A percentile compares a stretch with the other conserved stretches of the same genome.
These are phyloP conservation scores for Alligator mississippiensis DNA, from an alignment of 2,113 vertebrate species.

Conservation along the genomic window DNA sequence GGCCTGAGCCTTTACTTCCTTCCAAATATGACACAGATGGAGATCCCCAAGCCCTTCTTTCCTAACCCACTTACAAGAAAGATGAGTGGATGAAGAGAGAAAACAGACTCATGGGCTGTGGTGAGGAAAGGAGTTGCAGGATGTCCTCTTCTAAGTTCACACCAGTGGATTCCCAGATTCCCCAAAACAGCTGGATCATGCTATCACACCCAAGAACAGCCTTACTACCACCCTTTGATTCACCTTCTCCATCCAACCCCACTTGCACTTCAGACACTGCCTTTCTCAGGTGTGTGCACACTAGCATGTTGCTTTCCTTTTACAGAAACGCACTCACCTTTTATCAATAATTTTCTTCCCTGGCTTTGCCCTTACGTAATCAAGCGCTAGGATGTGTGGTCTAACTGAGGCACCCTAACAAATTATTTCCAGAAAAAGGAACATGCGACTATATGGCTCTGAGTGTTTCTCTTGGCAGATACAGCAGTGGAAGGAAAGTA, in stretches of 20 bases:
- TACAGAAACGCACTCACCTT: neutral
- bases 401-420: rapidly evolving
- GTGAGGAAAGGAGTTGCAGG: neutral
- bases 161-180: neutral
- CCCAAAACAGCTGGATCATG: neutral
- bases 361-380: rapidly evolving
- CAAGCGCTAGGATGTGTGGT: neutral
- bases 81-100: neutral
- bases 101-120: neutral
- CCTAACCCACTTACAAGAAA: neutral
- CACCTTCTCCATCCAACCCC: too few relatives aligned
- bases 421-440: neutral
- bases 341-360: rapidly evolving
- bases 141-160: neutral
- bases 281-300: rapidly evolving
- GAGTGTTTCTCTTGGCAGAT: neutral
- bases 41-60: neutral
- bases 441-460: rapidly evolving
- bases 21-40: neutral
- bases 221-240: neutral
- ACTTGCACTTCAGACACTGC: neutral
- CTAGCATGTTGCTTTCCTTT: neutral
- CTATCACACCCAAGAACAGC: neutral
- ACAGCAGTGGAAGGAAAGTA: rapidly evolving
- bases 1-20: neutral